phyloP scores from a whole-genome alignment of 2,888 invertebrate genomes.

The Oligia latruncula region DNA sequence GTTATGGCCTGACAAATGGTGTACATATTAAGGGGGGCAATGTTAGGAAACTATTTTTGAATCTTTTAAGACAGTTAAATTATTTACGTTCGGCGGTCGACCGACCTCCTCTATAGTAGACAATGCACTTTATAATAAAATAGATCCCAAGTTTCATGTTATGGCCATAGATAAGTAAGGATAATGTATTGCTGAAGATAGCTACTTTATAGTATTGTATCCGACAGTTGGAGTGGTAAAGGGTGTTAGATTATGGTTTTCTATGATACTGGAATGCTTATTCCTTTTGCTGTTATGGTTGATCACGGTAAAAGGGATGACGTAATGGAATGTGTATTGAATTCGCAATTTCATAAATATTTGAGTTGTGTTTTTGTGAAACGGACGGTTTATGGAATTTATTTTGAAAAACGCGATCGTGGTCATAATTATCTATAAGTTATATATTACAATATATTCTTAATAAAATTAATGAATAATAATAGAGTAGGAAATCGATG shows the following conservation, averaged over 20 bases:
- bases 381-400: neutral
- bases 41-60: constrained; percentile 90
- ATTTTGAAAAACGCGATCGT: neutral
- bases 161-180: constrained; percentile 88
- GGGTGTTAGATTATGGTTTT: constrained; percentile 85
- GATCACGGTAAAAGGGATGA: constrained; percentile 73
- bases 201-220: constrained; percentile 86
- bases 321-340: constrained; percentile 59
- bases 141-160: constrained; percentile 87
- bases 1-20: constrained; percentile 90
- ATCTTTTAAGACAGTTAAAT: constrained; percentile 91
- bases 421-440: neutral
- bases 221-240: constrained; percentile 86
- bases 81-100: constrained; percentile 88
- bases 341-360: constrained; percentile 64
- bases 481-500: neutral
- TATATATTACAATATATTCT: neutral
- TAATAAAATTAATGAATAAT: neutral
- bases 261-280: constrained; percentile 80
- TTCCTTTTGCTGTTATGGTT: constrained; percentile 81
- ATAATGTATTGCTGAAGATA: constrained; percentile 89
- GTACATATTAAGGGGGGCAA: constrained; percentile 90
- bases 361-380: constrained; percentile 29
- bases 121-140: constrained; percentile 90
- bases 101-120: constrained; percentile 85